Evolutionary conservation across 1,140 invertebrate species (phyloP), one percentile per base, ranked within the genome.

Genomic region (Rhagoletis pomonella): DNA sequence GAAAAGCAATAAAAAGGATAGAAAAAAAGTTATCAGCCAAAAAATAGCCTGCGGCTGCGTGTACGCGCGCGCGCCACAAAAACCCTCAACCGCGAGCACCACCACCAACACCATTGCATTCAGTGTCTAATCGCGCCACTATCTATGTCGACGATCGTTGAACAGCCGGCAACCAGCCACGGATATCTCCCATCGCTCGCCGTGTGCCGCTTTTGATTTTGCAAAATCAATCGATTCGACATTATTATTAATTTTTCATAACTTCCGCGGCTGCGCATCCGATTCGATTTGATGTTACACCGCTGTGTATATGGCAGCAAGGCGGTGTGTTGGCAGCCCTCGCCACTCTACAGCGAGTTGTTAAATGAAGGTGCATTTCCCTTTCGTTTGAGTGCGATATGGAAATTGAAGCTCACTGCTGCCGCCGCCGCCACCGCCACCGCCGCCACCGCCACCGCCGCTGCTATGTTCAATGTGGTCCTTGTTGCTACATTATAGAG

Each of bases 201-300:
- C 17, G 7, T 73, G 42, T 81, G 85, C 85, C 77, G 87, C 73
- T 81, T 88, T 85, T 88, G 87, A 85, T 62, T 86, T 88, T 85
- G 85, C 65, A 86, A 92, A 92, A 92, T 92, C 91, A 92, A 92
- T 92, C 91, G 91, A 92, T 92, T 92, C 91, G 91, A 92, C 91
- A 92, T 92, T 92, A 92, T 92, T 92, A 92, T 92, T 92, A 92
- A 92, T 92, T 92, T 92, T 92, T 92, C 91, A 92, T 92, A 92
- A 92, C 91, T 92, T 92, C 91, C 92, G 91, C 87, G 64, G 87
- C 88, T 87, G 86, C 62, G 91, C 89, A 89, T 91, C 90, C 89
- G 90, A 90, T 91, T 90, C 89, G 90, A 90, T 60, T 88, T 89
- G 88, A 88, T 89, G 88, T 89, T 90, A 19, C 17, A 42, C 47